A percentile compares a stretch with the other conserved stretches of the same genome.
Conservation (phyloP, 2,888 invertebrate species). For the Blastobasis adustella region DNA sequence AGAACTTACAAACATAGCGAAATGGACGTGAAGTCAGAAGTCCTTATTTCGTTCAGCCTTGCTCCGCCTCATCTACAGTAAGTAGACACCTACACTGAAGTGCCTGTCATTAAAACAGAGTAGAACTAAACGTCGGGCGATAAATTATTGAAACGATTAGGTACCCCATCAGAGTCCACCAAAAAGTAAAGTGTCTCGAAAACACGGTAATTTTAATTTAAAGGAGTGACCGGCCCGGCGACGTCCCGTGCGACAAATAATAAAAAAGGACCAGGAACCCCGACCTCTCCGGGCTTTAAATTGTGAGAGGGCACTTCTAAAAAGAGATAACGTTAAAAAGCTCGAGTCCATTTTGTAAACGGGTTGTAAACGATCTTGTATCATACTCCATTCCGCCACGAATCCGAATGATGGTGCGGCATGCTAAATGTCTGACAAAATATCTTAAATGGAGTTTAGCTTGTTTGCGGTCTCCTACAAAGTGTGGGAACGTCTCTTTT, state of each 20-base stretch:
- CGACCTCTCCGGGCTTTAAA: slow-evolving; percentile 46
- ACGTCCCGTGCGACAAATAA: slow-evolving; percentile 22
- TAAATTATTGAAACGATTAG: too few relatives aligned
- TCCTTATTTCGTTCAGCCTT: too few relatives aligned
- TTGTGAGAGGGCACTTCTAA: slow-evolving; percentile 56
- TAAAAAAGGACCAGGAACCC: slow-evolving; percentile 32
- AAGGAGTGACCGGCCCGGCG: slow-evolving; percentile 27
- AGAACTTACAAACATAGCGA: too few relatives aligned
- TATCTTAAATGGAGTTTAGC: neutral
- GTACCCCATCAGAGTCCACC: slow-evolving; percentile 2
- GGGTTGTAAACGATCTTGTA: slow-evolving; percentile 59
- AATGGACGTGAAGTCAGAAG: too few relatives aligned
- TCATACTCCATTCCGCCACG: neutral
- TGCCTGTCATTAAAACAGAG: too few relatives aligned
- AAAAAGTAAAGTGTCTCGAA: slow-evolving; percentile 5
- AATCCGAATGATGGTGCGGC: neutral
- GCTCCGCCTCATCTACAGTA: too few relatives aligned
- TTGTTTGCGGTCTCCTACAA: neutral
- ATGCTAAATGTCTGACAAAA: neutral
- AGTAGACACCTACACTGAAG: too few relatives aligned
- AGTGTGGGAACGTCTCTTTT: neutral
- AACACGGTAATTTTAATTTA: slow-evolving; percentile 47
- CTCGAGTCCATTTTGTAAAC: slow-evolving; percentile 52
- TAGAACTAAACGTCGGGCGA: too few relatives aligned
- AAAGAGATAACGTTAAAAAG: slow-evolving; percentile 56